Conservation (phyloP, 35 echinoderm and acorn worm genomes). For the Stichopus chloronotus region DNA sequence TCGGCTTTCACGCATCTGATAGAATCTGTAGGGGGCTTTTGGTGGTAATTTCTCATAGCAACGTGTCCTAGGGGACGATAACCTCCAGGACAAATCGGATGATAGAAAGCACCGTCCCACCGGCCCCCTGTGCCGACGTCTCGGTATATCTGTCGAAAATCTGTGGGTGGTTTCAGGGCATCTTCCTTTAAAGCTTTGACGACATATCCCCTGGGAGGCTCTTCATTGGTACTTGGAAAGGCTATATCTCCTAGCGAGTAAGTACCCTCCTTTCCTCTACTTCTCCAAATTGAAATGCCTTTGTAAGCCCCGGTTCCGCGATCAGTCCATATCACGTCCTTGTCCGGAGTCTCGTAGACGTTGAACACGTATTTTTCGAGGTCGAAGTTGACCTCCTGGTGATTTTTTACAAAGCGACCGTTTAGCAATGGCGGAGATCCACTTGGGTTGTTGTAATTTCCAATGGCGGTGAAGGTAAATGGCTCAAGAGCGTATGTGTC, state of each 20-base stretch:
- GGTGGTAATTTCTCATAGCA: neutral
- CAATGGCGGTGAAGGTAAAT: too few relatives aligned
- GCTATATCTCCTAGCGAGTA: neutral
- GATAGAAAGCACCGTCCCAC: neutral
- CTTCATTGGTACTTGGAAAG: too few relatives aligned
- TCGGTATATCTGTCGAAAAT: too few relatives aligned
- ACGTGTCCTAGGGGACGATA: conserved; percentile 9
- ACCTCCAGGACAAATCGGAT: neutral
- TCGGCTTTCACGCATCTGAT: neutral
- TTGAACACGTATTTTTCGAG: neutral
- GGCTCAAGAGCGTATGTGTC: too few relatives aligned
- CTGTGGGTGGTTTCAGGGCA: too few relatives aligned
- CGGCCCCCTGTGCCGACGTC: too few relatives aligned
- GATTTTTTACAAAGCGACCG: too few relatives aligned
- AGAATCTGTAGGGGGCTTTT: neutral
- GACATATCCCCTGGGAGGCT: neutral
- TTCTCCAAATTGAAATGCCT: neutral
- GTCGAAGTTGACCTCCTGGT: neutral
- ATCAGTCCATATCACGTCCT: neutral
- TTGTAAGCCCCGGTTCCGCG: neutral
- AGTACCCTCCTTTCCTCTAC: neutral
- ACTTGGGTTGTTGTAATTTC: too few relatives aligned
- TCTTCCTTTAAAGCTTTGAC: too few relatives aligned
- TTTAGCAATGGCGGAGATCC: too few relatives aligned
- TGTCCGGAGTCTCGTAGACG: neutral